Base-by-base conservation (phyloP, 2,797 vertebrate species). In the Sebastes steindachneri region DNA sequence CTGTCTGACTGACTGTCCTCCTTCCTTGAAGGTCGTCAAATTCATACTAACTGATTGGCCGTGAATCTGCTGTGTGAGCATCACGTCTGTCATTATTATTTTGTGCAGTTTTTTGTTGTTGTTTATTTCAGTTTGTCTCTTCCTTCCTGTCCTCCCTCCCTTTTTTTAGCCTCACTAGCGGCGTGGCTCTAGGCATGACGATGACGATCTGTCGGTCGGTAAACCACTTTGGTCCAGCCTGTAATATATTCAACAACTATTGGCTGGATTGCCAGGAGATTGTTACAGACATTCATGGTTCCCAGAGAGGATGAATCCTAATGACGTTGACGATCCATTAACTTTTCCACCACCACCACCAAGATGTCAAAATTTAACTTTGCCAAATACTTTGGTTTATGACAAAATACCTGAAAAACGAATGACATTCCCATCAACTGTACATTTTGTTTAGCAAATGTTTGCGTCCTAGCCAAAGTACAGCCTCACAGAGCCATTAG, bases 1-100 rank as follows among this genome's bases (percentile, higher is more conserved):
- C 75, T 76, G 58, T 76, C 73, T 65, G 17, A 41, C 72, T 25
- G 63, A 77, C n/a, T 31, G 58, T 69, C 48, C 7, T 65, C 62
- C 70, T 65, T 12, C 58, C 25, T 55, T 14, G 57, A 75, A 70
- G 31, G 29, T 58, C n/a, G 1, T 54, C 21, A 41, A 9, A 11
- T 67, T 28, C 23, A 25, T 17, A 31, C 12, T 2, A 14, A 67
- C n/a, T 62, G 65, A 59, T 33, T 62, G 64, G 9, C 10, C 21
- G 11, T 62, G 21, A 62, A 55, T 69, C 14, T 79, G 8, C 60
- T 59, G 31, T 53, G 23, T 62, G 23, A 41, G 17, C 26, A 11
- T 68, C 3, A 10, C 17, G 10, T 19, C 19, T 64, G 14, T 62
- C 21, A 33, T 62, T 71, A 10, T 25, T 53, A 29, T 70, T 54